phyloP scores from a whole-genome alignment of 2,888 invertebrate species.

The Auanema freiburgensis region DNA sequence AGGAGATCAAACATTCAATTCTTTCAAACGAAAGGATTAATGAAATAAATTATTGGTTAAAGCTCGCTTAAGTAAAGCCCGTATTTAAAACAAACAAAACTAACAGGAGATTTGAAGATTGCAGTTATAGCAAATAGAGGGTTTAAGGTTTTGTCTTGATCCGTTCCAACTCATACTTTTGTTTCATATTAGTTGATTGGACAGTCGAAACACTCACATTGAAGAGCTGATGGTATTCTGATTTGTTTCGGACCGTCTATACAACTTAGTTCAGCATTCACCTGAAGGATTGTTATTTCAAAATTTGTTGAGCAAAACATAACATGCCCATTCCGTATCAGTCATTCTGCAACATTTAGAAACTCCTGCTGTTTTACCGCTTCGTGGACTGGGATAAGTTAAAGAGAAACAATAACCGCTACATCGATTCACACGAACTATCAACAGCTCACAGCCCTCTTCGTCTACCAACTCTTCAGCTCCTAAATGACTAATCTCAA shows the following conservation, averaged over 20 bases:
- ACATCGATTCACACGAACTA: constrained; percentile 53
- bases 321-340: constrained; percentile 47
- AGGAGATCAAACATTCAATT: no score
- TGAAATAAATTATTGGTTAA: no score
- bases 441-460: constrained; percentile 52
- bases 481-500: constrained; percentile 26
- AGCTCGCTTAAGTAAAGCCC: no score
- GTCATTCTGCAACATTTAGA: constrained; percentile 55
- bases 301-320: background rate
- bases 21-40: no score
- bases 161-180: no score
- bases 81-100: no score
- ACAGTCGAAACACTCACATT: constrained; percentile 56
- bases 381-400: constrained; percentile 49
- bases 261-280: constrained; percentile 47
- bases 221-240: constrained; percentile 49
- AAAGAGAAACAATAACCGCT: constrained; percentile 51
- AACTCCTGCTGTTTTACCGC: constrained; percentile 31
- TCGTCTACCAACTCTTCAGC: constrained; percentile 53
- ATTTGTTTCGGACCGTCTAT: constrained; percentile 35
- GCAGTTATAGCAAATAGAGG: no score
- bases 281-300: constrained; percentile 25
- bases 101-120: no score
- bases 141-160: no score
- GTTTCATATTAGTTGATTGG: constrained; percentile 14